phyloP scores from a whole-genome alignment of 2,888 invertebrate species.

The Adineta ricciae region DNA sequence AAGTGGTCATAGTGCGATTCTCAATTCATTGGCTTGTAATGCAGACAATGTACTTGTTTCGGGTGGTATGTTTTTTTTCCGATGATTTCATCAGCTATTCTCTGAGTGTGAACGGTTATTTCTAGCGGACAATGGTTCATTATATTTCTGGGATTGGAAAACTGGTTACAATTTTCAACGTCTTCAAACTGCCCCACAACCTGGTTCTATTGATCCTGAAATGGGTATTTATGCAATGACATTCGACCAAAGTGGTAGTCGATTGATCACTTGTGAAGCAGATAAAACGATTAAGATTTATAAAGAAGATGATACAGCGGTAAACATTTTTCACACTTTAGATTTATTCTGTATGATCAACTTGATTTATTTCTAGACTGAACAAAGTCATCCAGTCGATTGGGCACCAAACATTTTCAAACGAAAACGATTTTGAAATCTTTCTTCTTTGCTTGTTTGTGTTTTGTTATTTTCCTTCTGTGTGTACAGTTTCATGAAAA shows the following conservation, averaged over 20 bases:
- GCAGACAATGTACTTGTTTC: conserved; percentile 88
- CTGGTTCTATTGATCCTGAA: conserved; percentile 97
- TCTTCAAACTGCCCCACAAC: conserved; percentile 77
- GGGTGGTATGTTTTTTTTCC: conserved; percentile 59
- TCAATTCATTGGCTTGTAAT: conserved; percentile 90
- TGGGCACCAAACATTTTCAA: conserved; percentile 95
- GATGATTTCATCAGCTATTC: background rate
- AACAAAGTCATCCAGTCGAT: conserved; percentile 87
- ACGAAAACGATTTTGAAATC: conserved; percentile 61
- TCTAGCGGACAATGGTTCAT: conserved; percentile 78
- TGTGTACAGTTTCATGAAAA: background rate
- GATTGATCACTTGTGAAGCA: conserved; percentile 89
- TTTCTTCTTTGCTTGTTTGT: background rate
- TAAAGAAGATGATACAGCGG: conserved; percentile 85
- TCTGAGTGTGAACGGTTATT: background rate
- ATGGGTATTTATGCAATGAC: conserved; percentile 90
- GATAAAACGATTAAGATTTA: conserved; percentile 99
- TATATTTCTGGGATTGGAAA: conserved; percentile 96
- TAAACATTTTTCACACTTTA: conserved; percentile 40
- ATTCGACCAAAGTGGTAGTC: conserved; percentile 84
- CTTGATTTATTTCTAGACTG: conserved; percentile 58
- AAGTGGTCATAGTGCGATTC: conserved; percentile 88
- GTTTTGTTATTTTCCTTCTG: background rate
- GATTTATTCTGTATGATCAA: conserved; percentile 8
- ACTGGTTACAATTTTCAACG: conserved; percentile 94